Evolutionary conservation across 1,140 invertebrate genomes (phyloP), one percentile per base, ranked within the genome.

Genomic region (Tetranychus cinnabarinus): DNA sequence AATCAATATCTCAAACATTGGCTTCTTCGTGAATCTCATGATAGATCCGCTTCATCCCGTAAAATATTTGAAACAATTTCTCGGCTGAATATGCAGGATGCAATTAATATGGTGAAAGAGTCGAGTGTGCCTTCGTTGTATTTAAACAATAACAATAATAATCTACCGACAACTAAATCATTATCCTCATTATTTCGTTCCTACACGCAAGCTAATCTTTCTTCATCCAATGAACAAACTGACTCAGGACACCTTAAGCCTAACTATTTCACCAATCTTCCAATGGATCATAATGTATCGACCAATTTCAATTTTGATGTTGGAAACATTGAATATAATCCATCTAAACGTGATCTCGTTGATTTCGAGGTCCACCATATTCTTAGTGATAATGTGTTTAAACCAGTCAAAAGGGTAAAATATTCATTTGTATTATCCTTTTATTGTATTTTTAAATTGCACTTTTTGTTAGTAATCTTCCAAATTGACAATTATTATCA

Each of bases 21-120:
- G 67, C 72, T 95, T 62, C 76, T 91, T 61, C 79, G 86, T 65
- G 82, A 95, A 71, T 81, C 85, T 67, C 69, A 81, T 73, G 86
- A 86, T 23, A 82, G 84, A 46, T 88, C 92, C 33, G 57, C 57
- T 59, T 61, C 56, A 23, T 64, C 63, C 70, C 87, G 88, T 58
- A 93, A 93, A 73, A 92, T 96, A 66, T 76, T 95, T 64, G 86
- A 93, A 71, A 93, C 89, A 0, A 91, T 88, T 73, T 89, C 87
- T 5, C 89, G 90, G 70, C 75, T 95, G 55, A 88, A 87, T 36
- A 88, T 92, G 81, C 82, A 82, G 68, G 90, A 96, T 72, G 90
- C 90, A 15, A 82, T 93, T 74, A 84, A 89, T 66, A 85, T 86
- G 66, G 88, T 90, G 48, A 79, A 79, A 81, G 68, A 78, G 31